Evolutionary conservation across 2,888 invertebrate genomes (phyloP).

Genomic region (Meiosimyza platycephala): DNA sequence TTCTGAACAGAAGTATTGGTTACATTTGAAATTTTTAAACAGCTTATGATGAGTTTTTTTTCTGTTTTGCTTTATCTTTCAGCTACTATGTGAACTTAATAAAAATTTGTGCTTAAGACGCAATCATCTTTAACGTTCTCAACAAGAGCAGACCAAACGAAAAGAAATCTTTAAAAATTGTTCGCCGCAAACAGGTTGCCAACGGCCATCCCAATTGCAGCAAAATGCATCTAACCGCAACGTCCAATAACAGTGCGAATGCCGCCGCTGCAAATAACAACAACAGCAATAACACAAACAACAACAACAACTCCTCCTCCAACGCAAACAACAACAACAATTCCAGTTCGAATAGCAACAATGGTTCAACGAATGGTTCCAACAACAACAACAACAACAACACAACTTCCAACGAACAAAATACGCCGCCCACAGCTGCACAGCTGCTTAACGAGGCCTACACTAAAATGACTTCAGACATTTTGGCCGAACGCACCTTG

Average conservation of each 20-base stretch:
- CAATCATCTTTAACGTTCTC: too few species aligned
- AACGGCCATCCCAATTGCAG: slow-evolving; percentile 44
- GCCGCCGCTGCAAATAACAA: slow-evolving; percentile 53
- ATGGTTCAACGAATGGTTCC: slow-evolving; percentile 63
- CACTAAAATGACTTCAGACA: slow-evolving; percentile 91
- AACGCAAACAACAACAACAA: slow-evolving; percentile 68
- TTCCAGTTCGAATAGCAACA: slow-evolving; percentile 52
- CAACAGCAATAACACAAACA: slow-evolving; percentile 50
- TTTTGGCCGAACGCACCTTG: slow-evolving; percentile 86
- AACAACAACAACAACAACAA: slow-evolving; percentile 67
- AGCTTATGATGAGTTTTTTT: slow-evolving; percentile 3
- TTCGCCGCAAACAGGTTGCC: slow-evolving; percentile 51
- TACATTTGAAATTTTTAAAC: slow-evolving; percentile 37
- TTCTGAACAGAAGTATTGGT: slow-evolving; percentile 39
- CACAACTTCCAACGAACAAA: slow-evolving; percentile 68
- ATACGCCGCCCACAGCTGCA: slow-evolving; percentile 78
- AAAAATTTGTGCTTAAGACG: too few species aligned
- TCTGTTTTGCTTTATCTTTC: too few species aligned
- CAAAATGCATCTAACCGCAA: slow-evolving; percentile 63
- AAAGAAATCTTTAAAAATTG: slow-evolving; percentile 46
- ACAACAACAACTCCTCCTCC: slow-evolving; percentile 53
- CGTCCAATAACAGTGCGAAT: slow-evolving; percentile 51
- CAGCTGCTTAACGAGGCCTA: slow-evolving; percentile 82
- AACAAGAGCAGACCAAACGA: background rate
- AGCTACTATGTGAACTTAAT: too few species aligned